Percentiles rank a stretch among this genome's conserved stretches.
Evolutionary conservation across 2,888 invertebrate genomes (phyloP).

Genomic region (Oscheius myriophilus): DNA sequence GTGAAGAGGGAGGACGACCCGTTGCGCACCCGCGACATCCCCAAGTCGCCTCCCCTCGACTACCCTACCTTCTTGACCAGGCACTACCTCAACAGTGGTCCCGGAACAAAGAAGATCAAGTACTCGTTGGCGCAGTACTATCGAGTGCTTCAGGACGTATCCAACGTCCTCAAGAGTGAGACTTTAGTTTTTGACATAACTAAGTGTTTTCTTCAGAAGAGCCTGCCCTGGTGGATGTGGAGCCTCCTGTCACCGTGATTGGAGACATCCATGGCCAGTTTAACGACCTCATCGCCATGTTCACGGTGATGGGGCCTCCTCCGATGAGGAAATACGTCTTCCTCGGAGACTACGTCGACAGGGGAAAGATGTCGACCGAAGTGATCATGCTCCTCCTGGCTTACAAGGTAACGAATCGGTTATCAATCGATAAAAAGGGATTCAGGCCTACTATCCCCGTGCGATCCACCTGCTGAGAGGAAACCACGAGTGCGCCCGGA

Average conservation of each 20-base stretch:
- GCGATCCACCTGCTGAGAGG: constrained; percentile 52
- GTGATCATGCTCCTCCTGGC: constrained; percentile 55
- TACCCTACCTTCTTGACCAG: no score
- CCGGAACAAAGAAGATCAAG: no score
- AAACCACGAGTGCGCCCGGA: constrained; percentile 59
- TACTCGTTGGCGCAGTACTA: no score
- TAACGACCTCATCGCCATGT: constrained; percentile 59
- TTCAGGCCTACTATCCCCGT: constrained; percentile 48
- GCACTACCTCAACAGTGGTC: no score
- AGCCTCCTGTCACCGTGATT: constrained; percentile 50
- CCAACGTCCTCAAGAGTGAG: background rate
- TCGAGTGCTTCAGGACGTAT: no score
- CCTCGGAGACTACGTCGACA: constrained; percentile 57
- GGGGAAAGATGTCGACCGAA: constrained; percentile 54
- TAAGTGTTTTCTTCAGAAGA: no score
- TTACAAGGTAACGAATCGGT: constrained; percentile 55
- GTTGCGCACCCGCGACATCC: no score
- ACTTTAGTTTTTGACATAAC: no score
- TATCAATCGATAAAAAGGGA: no score
- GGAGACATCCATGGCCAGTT: constrained; percentile 55
- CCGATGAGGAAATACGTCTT: constrained; percentile 54
- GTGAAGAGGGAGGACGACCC: no score
- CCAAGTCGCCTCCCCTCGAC: no score
- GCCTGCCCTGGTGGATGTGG: constrained; percentile 48
- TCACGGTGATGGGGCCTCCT: constrained; percentile 53